Evolutionary conservation across 1,140 invertebrate genomes (phyloP).

Genomic region (Polyergus mexicanus): DNA sequence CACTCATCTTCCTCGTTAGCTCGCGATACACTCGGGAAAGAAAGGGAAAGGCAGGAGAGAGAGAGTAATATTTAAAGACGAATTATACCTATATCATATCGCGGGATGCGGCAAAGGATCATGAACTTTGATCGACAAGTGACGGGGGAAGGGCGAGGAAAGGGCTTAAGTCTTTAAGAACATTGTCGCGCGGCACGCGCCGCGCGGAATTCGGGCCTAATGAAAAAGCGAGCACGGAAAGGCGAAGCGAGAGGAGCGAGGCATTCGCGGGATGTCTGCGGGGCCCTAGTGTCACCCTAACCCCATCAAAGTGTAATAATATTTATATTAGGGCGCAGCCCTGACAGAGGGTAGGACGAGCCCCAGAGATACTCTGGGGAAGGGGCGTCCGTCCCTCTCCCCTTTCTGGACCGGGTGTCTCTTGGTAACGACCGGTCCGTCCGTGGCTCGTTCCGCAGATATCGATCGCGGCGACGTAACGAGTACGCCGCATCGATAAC

Average conservation of each 20-base stretch:
- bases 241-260: slow-evolving; percentile 42
- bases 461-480: slow-evolving; percentile 73
- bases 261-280: slow-evolving; percentile 71
- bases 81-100: slow-evolving; percentile 32
- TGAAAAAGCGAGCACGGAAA: slow-evolving; percentile 79
- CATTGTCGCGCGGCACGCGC: slow-evolving; percentile 76
- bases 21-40: not conserved
- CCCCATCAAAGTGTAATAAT: slow-evolving; percentile 87
- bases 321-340: slow-evolving; percentile 86
- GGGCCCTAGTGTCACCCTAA: slow-evolving; percentile 84
- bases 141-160: not conserved
- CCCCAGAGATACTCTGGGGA: slow-evolving; percentile 67
- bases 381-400: slow-evolving; percentile 57
- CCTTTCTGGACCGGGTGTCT: slow-evolving; percentile 66
- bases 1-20: not conserved
- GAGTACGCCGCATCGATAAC: slow-evolving; percentile 65
- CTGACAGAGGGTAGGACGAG: slow-evolving; percentile 74
- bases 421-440: slow-evolving; percentile 73
- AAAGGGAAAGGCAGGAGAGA: not conserved
- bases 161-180: slow-evolving; percentile 62
- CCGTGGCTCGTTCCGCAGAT: slow-evolving; percentile 52
- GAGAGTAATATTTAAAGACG: not conserved
- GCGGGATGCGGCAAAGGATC: slow-evolving; percentile 15
- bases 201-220: slow-evolving; percentile 78
- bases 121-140: not conserved